Evolutionary conservation across 1,140 invertebrate genomes (phyloP), one percentile per base, ranked within the genome.

Genomic region (Penaeus japonicus): DNA sequence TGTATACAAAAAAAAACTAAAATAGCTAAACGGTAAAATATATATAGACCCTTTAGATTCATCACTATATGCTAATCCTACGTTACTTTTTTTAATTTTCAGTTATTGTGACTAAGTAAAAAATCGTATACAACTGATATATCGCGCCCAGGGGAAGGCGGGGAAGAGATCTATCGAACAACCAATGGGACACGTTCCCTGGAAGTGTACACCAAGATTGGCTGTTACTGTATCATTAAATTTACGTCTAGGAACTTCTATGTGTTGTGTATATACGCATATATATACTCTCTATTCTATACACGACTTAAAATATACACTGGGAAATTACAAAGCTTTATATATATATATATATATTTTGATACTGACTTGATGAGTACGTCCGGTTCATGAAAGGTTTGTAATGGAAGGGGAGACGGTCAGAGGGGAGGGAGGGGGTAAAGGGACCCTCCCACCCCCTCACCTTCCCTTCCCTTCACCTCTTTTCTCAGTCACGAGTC

Each of bases 61-160:
- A 47, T 47, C 47, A 47, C 47, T 47, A 47, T 47, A 47, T 0
- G 15, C 47, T 47, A 47, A 47, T 47, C 47, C 47, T 47, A 47
- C 47, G 47, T 7, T 47, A 47, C 10, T 47, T 47, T 47, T 47
- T 47, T 47, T 47, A 47, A 47, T 47, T 47, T 47, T 47, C 15
- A 47, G 10, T 47, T 47, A 47, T 47, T 59, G 39, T 83, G 81
- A 83, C 81, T 83, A 83, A 62, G 81, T 83, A 83, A 62, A 86
- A 86, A 86, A 86, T 86, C 84, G 84, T 86, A 86, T 86, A 86
- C 84, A 86, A 86, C 54, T 80, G 84, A 86, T 79, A 86, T 65
- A 47, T 47, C 47, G 47, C 47, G 47, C 47, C 47, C 10, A 47
- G 47, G 47, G 47, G 47, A 47, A 47, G 70, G 17, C 35, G 70